Conservation (phyloP, 2,888 invertebrate genomes). For the Incurvaria masculella region DNA sequence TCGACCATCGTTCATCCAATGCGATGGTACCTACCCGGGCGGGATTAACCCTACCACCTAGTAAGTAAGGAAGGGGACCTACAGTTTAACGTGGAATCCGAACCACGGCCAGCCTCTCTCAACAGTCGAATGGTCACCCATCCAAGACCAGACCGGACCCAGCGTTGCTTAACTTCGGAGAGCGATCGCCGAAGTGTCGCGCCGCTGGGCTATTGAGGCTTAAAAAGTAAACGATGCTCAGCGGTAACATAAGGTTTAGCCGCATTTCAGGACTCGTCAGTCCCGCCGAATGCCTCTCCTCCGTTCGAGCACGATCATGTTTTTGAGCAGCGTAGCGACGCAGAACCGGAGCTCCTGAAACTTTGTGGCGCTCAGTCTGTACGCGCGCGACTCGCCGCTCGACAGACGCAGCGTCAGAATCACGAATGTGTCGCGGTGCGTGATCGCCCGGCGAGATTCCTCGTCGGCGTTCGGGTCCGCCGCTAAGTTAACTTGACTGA, state of each 20-base stretch:
- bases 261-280: conserved; percentile 27
- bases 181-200: too few relatives aligned
- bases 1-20: too few relatives aligned
- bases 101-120: too few relatives aligned
- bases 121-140: too few relatives aligned
- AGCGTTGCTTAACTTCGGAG: too few relatives aligned
- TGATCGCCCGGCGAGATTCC: conserved; percentile 18
- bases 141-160: too few relatives aligned
- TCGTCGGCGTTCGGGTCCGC: conserved; percentile 18
- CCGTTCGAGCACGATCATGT: conserved; percentile 36
- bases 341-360: conserved; percentile 38
- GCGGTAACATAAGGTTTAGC: conserved; percentile 16
- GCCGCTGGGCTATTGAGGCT: too few relatives aligned
- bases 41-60: too few relatives aligned
- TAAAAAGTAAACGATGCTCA: too few relatives aligned
- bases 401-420: conserved; percentile 30
- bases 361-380: conserved; percentile 30
- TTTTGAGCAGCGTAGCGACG: conserved; percentile 37
- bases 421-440: conserved; percentile 27
- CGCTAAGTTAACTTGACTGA: conserved; percentile 33
- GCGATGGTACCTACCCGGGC: too few relatives aligned
- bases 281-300: conserved; percentile 40
- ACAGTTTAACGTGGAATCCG: too few relatives aligned
- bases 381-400: conserved; percentile 25
- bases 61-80: too few relatives aligned